These are phyloP conservation scores for Leuctra nigra DNA, from an alignment of 2,888 invertebrate species.

Conservation along the genomic window DNA sequence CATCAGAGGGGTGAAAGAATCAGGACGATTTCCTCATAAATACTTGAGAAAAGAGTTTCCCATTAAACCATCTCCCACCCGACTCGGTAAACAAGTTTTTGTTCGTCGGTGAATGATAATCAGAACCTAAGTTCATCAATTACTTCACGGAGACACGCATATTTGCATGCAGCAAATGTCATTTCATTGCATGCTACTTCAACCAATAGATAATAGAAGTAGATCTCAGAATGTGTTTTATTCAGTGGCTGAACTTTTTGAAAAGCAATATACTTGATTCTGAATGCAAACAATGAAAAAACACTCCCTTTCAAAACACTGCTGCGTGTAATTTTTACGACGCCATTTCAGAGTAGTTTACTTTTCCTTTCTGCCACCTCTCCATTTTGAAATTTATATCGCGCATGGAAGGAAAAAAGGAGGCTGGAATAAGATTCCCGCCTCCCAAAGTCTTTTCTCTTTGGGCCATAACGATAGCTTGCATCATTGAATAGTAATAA, in stretches of 20 bases:
- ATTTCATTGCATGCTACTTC: neutral
- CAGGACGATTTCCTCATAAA: too few species aligned
- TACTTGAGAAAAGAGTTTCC: too few species aligned
- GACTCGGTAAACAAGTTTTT: too few species aligned
- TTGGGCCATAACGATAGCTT: slow-evolving; percentile 36
- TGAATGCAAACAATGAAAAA: slow-evolving; percentile 18
- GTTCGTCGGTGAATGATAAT: too few species aligned
- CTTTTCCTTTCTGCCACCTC: slow-evolving; percentile 16
- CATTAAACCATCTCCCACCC: too few species aligned
- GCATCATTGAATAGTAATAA: slow-evolving; percentile 46
- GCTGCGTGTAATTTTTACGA: slow-evolving; percentile 17
- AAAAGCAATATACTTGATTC: slow-evolving; percentile 14
- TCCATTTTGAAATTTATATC: slow-evolving; percentile 28
- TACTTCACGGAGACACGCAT: too few species aligned
- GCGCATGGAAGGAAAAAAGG: slow-evolving; percentile 21
- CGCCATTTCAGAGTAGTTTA: slow-evolving; percentile 18
- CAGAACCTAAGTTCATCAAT: too few species aligned
- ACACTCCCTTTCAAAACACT: neutral
- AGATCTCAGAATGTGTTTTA: neutral
- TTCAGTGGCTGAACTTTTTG: neutral
- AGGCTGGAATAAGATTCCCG: slow-evolving; percentile 25
- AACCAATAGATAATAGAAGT: neutral
- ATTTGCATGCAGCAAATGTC: slow-evolving; percentile 11
- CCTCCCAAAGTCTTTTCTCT: slow-evolving; percentile 21
- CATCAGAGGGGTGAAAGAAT: too few species aligned